Percentiles rank a stretch among this genome's conserved stretches.
Evolutionary conservation across 1,140 invertebrate genomes (phyloP).

Genomic region (Caenorhabditis remanei): DNA sequence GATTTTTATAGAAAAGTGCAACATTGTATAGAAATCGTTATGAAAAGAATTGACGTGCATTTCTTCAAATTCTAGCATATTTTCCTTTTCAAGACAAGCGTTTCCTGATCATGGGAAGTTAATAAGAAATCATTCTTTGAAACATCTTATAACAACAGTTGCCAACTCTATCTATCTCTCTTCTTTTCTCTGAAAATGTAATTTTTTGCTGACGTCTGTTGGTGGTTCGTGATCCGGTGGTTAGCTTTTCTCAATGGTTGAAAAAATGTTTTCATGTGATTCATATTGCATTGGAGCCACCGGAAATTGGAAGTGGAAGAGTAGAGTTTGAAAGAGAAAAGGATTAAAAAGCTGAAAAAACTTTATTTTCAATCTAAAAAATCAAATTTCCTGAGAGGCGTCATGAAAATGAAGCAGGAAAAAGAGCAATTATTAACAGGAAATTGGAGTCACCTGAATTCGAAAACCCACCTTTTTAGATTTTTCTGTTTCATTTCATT

Average conservation of each 20-base stretch:
- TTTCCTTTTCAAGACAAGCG: no score
- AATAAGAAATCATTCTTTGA: not conserved
- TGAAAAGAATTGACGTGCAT: no score
- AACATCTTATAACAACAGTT: constrained; percentile 17
- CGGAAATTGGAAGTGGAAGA: constrained; percentile 10
- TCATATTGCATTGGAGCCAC: not conserved
- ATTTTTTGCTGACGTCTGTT: constrained; percentile 18
- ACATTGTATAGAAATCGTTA: not conserved
- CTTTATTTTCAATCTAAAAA: not conserved
- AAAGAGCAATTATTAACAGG: constrained; percentile 9
- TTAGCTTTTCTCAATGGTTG: not conserved
- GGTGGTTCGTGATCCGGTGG: not conserved
- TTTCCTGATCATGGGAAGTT: not conserved
- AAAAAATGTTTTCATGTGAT: not conserved
- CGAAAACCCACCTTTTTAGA: not conserved
- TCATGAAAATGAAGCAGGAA: not conserved
- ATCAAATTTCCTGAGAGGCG: constrained; percentile 45
- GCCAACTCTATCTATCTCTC: not conserved
- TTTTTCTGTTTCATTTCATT: not conserved
- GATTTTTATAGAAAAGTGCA: not conserved
- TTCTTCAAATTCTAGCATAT: no score
- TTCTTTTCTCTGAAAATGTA: not conserved
- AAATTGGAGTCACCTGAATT: not conserved
- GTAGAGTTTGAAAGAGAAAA: not conserved
- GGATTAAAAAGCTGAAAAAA: not conserved